These are phyloP conservation scores for Syngnathoides biaculeatus DNA, from an alignment of 2,113 vertebrate species.

Conservation along the genomic window DNA sequence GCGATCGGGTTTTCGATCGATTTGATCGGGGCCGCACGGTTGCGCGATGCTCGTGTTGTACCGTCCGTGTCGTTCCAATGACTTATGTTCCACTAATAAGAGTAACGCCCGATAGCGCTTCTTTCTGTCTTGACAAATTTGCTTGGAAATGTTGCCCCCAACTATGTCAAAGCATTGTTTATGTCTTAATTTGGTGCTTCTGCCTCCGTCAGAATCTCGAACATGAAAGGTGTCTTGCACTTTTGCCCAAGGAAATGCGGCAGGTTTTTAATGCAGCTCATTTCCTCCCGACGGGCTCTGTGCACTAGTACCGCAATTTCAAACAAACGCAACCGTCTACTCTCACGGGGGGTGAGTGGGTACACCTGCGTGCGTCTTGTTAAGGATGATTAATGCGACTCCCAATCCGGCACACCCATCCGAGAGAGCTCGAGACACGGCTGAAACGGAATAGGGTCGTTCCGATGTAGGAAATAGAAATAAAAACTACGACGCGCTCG, in stretches of 20 bases:
- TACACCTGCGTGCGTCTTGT: too few species aligned
- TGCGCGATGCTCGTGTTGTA: background rate
- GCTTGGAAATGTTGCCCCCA: background rate
- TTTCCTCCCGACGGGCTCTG: background rate
- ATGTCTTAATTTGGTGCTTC: background rate
- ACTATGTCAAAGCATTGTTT: background rate
- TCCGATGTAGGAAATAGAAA: background rate
- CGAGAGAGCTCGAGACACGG: conserved; percentile 31
- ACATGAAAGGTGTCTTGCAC: background rate
- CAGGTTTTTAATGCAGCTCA: background rate
- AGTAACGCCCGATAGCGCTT: background rate
- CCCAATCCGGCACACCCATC: too few species aligned
- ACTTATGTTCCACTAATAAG: background rate
- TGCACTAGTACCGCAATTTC: background rate
- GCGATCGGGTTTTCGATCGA: too few species aligned
- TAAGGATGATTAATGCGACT: too few species aligned
- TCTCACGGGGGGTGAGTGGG: too few species aligned
- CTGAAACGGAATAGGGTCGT: conserved; percentile 58
- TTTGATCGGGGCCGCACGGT: background rate
- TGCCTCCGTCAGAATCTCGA: background rate
- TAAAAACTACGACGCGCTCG: too few species aligned
- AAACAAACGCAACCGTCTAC: too few species aligned
- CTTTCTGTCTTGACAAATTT: background rate
- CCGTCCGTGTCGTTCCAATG: background rate
- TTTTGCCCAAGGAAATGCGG: background rate